These are phyloP conservation scores for Drosophila varians DNA, from an alignment of 1,140 invertebrate genomes.

Conservation along the genomic window DNA sequence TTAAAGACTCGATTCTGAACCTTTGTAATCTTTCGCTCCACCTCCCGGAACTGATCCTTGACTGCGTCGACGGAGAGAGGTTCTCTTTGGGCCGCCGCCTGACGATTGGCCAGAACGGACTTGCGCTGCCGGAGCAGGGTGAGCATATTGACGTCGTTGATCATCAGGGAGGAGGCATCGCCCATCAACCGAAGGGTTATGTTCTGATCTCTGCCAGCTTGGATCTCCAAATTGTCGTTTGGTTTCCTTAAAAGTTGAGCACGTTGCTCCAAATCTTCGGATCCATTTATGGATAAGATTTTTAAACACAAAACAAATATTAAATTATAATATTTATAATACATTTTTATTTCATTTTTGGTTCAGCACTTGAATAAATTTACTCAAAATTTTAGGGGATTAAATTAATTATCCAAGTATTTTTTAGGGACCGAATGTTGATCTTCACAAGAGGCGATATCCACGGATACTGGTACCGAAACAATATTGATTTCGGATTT, in stretches of 20 bases:
- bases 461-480: conserved; percentile 15
- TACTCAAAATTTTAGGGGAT: neutral
- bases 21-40: conserved; percentile 33
- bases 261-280: neutral
- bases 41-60: conserved; percentile 41
- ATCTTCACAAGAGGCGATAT: neutral
- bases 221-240: conserved; percentile 49
- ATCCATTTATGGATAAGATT: neutral
- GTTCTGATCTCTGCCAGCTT: conserved; percentile 54
- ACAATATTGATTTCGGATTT: conserved; percentile 1
- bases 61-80: conserved; percentile 35
- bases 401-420: neutral
- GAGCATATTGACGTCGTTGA: conserved; percentile 62
- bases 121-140: conserved; percentile 31
- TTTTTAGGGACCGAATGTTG: neutral
- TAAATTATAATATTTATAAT: neutral
- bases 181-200: conserved; percentile 66
- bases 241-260: neutral
- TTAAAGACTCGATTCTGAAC: conserved; percentile 25
- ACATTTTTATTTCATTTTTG: conserved; percentile 44
- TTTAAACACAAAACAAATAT: conserved; percentile 12
- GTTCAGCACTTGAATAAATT: neutral
- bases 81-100: conserved; percentile 18
- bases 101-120: conserved; percentile 4
- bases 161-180: conserved; percentile 47